Evolutionary conservation across 1,140 invertebrate species (phyloP), one percentile per base, ranked within the genome.

Genomic region (Drosophila truncata): DNA sequence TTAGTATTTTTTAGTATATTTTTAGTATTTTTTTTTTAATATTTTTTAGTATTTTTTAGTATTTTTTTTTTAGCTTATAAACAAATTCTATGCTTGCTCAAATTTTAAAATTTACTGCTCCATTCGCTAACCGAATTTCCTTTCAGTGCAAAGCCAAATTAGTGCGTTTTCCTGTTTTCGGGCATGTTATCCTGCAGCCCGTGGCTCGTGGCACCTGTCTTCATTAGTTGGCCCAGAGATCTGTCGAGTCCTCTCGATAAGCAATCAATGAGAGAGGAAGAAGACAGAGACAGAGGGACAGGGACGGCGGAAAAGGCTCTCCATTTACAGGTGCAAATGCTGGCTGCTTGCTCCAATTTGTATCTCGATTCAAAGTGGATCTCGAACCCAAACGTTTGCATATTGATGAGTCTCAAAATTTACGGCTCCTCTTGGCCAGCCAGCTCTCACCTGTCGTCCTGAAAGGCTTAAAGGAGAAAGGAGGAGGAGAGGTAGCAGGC

Each of bases 291-390:
- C 11, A n/a, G 55, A 4, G 13, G 42, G 46, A 59, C 13, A 33
- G 44, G 33, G 35, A 23, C 6, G 11, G 33, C n/a, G 4, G 20
- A 47, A 18, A 4, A 31, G 54, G 10, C 16, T 42, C 27, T 8
- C 54, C 52, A 37, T 25, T 50, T 77, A 90, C 85, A 88, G 85
- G 81, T 88, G 84, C 85, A 90, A 88, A 42, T 75, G 46, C 54
- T n/a, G 49, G 33, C 25, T 20, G 25, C 9, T 57, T 50, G 77
- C 76, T 72, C 66, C 76, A 79, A 61, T 83, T 74, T 74, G 69
- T 62, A 60, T 20, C 29, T 35, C 47, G 61, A 46, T 76, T 54
- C 55, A 11, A 11, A 58, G 29, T 29, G 13, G 44, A 41, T 49
- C 23, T 44, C 18, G 3, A 72, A 41, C 16, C n/a, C 16, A 11